Percentiles rank a stretch among this genome's conserved stretches.
Conservation (phyloP, 53 echinoderm and acorn worm genomes). For the Arbacia lixula region DNA sequence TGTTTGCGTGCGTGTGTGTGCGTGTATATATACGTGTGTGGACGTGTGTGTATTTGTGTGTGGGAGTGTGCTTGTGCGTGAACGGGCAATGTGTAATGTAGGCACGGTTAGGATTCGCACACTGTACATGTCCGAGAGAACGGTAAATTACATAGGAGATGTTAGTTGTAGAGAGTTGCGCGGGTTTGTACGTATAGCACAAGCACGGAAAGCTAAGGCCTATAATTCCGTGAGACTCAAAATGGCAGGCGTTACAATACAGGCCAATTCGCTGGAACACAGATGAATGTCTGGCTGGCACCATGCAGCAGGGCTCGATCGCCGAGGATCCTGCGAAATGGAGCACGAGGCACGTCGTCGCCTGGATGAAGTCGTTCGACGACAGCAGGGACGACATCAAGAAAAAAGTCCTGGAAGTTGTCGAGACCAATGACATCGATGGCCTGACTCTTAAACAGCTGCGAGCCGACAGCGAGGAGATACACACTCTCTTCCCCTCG, state of each 20-base stretch:
- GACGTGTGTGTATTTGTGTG: neutral
- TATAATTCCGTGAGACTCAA: constrained; percentile 12
- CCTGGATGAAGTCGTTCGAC: constrained; percentile 74
- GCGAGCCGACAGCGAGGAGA: constrained; percentile 75
- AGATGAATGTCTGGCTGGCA: constrained; percentile 23
- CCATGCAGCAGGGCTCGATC: constrained; percentile 29
- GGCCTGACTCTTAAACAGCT: constrained; percentile 81
- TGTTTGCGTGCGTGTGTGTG: neutral
- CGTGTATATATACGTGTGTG: constrained; percentile 8
- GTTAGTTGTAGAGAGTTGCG: constrained; percentile 14
- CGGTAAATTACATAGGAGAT: neutral
- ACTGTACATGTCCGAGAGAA: neutral
- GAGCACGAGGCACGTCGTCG: constrained; percentile 65
- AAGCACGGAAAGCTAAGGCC: constrained; percentile 1
- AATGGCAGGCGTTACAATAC: constrained; percentile 33
- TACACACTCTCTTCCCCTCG: constrained; percentile 76
- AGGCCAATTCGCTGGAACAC: constrained; percentile 29
- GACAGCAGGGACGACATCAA: constrained; percentile 71
- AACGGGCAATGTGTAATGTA: constrained; percentile 16
- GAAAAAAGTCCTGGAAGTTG: constrained; percentile 66
- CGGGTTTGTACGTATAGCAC: neutral
- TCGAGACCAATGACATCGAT: constrained; percentile 77
- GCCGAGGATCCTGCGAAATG: constrained; percentile 58
- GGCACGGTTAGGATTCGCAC: constrained; percentile 33
- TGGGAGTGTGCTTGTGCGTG: constrained; percentile 24